Conservation (phyloP, 2,113 vertebrate genomes). For the Pandion haliaetus region DNA sequence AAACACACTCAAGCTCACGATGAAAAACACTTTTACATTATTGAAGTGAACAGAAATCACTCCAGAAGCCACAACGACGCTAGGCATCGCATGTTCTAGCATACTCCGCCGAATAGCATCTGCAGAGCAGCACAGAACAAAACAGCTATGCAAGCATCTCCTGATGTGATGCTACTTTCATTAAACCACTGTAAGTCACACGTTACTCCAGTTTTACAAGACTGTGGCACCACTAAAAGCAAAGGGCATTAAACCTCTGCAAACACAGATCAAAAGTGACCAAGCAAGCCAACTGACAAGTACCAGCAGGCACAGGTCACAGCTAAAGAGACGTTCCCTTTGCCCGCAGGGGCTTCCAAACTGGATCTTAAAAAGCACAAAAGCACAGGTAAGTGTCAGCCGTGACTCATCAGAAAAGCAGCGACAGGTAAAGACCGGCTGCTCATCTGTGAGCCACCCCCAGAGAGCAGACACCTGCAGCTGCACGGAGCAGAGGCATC, state of each 20-base stretch:
- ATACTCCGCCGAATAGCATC: background rate
- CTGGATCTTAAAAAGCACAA: background rate
- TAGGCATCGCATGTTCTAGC: background rate
- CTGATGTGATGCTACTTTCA: fast-evolving
- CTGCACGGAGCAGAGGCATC: background rate
- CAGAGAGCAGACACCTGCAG: background rate
- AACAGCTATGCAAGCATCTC: fast-evolving
- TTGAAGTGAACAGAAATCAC: background rate
- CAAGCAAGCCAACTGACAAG: background rate
- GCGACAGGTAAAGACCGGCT: background rate
- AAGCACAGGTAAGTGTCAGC: fast-evolving
- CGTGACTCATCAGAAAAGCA: background rate
- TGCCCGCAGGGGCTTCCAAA: background rate
- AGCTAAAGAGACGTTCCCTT: background rate
- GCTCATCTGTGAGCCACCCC: background rate
- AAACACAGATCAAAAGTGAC: background rate
- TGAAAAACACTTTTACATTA: background rate
- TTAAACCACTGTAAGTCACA: background rate
- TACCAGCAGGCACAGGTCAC: background rate
- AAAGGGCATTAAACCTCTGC: background rate
- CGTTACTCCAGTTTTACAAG: background rate
- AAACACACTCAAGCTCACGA: background rate
- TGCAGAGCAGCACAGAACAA: background rate
- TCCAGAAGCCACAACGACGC: background rate
- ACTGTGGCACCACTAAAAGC: background rate